phyloP scores from a whole-genome alignment of 2,113 vertebrate species.

The Nettapus auritus region DNA sequence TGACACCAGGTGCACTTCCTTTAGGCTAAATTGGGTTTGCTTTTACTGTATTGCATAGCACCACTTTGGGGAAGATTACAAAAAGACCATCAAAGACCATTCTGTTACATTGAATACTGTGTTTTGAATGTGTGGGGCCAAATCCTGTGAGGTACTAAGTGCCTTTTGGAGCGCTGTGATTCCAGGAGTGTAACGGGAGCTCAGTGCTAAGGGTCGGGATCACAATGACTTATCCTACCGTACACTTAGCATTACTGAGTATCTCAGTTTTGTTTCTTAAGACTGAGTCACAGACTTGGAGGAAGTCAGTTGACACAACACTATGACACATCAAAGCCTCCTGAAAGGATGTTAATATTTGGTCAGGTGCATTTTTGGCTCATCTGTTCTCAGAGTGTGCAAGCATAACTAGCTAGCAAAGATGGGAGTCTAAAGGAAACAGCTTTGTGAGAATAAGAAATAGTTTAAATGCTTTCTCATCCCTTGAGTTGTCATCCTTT shows the following conservation, averaged over 20 bases:
- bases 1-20: not conserved
- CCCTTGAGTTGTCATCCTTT: slow-evolving; percentile 52
- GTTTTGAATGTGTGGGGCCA: not conserved
- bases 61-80: not conserved
- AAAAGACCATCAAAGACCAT: not conserved
- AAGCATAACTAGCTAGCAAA: not conserved
- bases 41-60: not conserved
- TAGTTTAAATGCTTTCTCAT: slow-evolving; percentile 32
- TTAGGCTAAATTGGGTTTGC: not conserved
- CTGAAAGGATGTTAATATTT: slow-evolving; percentile 69
- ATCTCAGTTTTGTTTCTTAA: slow-evolving; percentile 21
- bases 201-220: rapidly evolving
- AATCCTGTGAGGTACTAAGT: not conserved
- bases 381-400: slow-evolving; percentile 21
- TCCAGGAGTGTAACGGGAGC: not conserved
- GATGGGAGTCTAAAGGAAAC: slow-evolving; percentile 26
- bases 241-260: not conserved
- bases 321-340: slow-evolving; percentile 25
- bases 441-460: slow-evolving; percentile 51
- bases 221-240: not conserved
- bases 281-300: not conserved
- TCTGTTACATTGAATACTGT: rapidly evolving
- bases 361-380: slow-evolving; percentile 67
- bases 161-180: not conserved
- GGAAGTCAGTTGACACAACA: not conserved